Conservation (phyloP, 2,888 invertebrate genomes). For the Euplagia quadripunctaria region DNA sequence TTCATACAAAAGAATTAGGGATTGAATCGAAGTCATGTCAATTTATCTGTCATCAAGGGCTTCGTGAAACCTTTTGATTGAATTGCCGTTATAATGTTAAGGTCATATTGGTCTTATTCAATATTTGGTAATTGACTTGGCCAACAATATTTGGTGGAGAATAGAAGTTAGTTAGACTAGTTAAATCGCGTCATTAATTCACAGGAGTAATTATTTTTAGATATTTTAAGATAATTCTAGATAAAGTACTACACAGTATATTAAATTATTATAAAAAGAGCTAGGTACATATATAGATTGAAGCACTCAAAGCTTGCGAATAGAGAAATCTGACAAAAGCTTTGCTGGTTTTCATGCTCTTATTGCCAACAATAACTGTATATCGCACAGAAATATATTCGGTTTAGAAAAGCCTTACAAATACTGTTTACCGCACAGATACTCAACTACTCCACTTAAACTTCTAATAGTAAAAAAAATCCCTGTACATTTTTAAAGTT, state of each 20-base stretch:
- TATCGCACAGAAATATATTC: neutral
- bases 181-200: neutral
- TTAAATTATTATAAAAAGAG: no score
- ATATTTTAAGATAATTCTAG: neutral
- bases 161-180: neutral
- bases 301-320: neutral
- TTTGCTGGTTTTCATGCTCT: neutral
- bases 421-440: neutral
- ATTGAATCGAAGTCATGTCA: constrained; percentile 49
- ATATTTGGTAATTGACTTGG: constrained; percentile 21
- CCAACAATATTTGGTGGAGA: neutral
- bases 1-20: constrained; percentile 33
- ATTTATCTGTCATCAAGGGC: constrained; percentile 47
- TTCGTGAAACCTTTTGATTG: constrained; percentile 43
- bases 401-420: neutral
- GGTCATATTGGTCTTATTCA: constrained; percentile 30
- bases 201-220: neutral
- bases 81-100: constrained; percentile 39
- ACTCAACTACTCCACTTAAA: neutral
- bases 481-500: no score
- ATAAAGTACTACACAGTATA: no score
- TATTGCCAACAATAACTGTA: neutral
- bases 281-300: neutral
- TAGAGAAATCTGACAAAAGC: neutral
- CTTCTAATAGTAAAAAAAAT: no score